A percentile compares a stretch with the other conserved stretches of the same genome.
phyloP scores from a whole-genome alignment of 2,113 vertebrate genomes.

The Heterochromis multidens region DNA sequence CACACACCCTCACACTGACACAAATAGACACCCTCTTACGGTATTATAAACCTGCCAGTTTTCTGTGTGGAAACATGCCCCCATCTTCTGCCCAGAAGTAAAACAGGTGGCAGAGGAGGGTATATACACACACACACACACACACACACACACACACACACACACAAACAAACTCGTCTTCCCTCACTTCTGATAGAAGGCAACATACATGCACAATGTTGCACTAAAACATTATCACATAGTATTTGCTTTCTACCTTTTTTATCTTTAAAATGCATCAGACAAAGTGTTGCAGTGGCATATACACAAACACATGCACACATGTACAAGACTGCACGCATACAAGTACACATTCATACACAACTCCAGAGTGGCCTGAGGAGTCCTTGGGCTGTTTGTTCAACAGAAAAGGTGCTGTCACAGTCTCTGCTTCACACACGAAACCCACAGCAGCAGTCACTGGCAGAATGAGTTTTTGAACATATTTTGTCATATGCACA shows the following conservation, averaged over 20 bases:
- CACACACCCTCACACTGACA: neutral
- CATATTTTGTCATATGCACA: neutral
- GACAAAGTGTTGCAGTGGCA: neutral
- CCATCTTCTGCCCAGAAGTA: constrained; percentile 24
- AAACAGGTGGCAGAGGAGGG: constrained; percentile 68
- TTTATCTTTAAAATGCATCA: neutral
- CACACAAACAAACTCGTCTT: constrained; percentile 7
- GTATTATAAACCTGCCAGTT: constrained; percentile 28
- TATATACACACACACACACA: constrained; percentile 5
- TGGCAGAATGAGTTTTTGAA: neutral
- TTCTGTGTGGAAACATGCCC: constrained; percentile 13
- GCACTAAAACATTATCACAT: neutral
- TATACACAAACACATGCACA: neutral
- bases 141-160: no score
- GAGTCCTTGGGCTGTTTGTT: constrained; percentile 66
- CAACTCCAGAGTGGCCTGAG: constrained; percentile 27
- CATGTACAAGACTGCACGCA: neutral
- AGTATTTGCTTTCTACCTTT: neutral
- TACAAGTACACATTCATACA: neutral
- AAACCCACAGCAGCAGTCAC: neutral
- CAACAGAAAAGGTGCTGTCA: neutral
- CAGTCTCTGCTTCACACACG: neutral
- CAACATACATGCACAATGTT: neutral
- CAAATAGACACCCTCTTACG: neutral
- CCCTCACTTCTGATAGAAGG: constrained; percentile 27